Conservation (phyloP, 2,113 vertebrate genomes). For the Ramphastos sulfuratus region DNA sequence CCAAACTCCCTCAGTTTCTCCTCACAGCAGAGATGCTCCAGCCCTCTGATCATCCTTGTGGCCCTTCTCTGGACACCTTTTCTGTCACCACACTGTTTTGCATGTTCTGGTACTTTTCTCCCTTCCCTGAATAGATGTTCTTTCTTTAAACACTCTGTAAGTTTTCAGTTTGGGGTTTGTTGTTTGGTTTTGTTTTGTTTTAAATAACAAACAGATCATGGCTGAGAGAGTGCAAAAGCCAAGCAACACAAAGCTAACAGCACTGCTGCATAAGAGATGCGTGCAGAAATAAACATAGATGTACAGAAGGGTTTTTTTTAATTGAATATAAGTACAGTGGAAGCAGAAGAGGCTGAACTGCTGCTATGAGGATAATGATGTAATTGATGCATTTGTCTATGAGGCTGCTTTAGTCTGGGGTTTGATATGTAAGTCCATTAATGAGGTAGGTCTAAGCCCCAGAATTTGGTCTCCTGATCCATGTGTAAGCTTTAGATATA, state of each 20-base stretch:
- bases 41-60: no score
- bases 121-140: neutral
- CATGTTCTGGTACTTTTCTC: neutral
- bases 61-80: no score
- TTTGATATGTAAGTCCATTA: slow-evolving; percentile 32
- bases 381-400: slow-evolving; percentile 21
- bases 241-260: neutral
- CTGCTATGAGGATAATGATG: slow-evolving; percentile 25
- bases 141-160: neutral
- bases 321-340: slow-evolving; percentile 18
- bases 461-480: neutral
- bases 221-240: neutral
- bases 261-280: neutral
- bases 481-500: neutral
- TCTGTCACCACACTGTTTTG: neutral
- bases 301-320: neutral
- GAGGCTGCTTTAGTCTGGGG: neutral
- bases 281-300: neutral
- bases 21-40: no score
- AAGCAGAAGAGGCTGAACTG: slow-evolving; percentile 9
- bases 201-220: neutral
- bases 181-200: neutral
- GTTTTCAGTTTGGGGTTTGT: neutral
- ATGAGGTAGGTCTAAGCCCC: slow-evolving; percentile 6
- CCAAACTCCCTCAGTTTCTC: no score